Conservation (phyloP, 2,888 invertebrate species). For the Nomada hirtipes region DNA sequence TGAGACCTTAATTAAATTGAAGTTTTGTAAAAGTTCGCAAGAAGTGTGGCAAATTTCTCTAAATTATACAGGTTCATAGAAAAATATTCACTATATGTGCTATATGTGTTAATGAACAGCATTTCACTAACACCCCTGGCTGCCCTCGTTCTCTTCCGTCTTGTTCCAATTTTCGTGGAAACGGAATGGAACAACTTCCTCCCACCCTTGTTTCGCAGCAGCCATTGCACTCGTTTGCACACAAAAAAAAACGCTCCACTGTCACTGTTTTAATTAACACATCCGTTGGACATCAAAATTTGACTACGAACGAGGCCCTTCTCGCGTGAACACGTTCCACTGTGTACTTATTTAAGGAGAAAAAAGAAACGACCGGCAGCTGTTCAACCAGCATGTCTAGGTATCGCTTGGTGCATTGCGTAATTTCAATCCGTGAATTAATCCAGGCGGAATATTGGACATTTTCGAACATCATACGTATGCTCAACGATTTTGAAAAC, state of each 20-base stretch:
- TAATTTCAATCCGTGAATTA: neutral
- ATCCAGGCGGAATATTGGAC: neutral
- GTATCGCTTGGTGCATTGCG: neutral
- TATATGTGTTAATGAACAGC: neutral
- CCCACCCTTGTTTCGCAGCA: neutral
- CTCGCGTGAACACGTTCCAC: neutral
- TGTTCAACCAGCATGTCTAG: neutral
- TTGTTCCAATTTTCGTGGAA: constrained; percentile 13
- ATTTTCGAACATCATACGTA: neutral
- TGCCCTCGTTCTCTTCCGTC: neutral
- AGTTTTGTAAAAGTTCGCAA: neutral
- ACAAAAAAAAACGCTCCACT: too few species aligned
- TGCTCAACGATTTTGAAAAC: neutral
- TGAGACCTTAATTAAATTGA: neutral
- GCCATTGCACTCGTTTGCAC: too few species aligned
- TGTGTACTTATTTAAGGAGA: neutral
- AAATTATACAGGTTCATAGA: neutral
- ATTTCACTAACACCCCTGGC: neutral
- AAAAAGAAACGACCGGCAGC: neutral
- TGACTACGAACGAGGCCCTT: neutral
- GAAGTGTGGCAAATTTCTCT: neutral
- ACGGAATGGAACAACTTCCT: constrained; percentile 6
- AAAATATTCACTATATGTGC: constrained; percentile 1
- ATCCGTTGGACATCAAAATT: constrained; percentile 17
- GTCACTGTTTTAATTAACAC: constrained; percentile 42